Percentiles rank a stretch among this genome's conserved stretches.
Evolutionary conservation across 2,113 vertebrate genomes (phyloP).

Genomic region (Astur gentilis): DNA sequence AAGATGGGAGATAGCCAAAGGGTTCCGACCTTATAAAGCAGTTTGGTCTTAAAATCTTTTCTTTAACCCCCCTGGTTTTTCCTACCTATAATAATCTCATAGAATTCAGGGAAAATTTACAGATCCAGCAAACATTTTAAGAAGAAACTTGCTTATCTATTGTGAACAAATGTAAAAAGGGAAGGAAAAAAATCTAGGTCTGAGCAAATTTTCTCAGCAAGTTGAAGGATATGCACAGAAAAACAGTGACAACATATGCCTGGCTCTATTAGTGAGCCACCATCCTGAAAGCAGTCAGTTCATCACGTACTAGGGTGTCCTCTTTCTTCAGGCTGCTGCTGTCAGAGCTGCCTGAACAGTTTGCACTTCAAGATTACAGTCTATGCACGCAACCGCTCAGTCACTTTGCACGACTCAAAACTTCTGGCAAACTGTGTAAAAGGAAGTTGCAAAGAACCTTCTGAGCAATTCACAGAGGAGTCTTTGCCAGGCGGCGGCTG

Average conservation of each 20-base stretch:
- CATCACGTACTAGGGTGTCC: neutral
- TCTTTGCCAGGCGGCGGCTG: neutral
- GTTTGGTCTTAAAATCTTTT: neutral
- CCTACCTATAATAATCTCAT: neutral
- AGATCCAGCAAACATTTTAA: neutral
- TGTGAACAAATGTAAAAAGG: neutral
- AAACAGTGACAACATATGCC: neutral
- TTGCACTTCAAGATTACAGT: neutral
- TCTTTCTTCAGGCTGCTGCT: neutral
- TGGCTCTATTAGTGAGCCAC: neutral
- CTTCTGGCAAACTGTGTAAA: neutral
- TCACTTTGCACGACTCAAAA: neutral
- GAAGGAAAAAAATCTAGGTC: neutral
- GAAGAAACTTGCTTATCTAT: neutral
- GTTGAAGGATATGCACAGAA: neutral
- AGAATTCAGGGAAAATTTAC: neutral
- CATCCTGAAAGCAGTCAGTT: neutral
- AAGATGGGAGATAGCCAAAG: neutral
- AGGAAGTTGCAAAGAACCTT: neutral
- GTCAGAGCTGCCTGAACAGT: conserved; percentile 2
- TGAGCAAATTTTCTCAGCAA: neutral
- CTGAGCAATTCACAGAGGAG: neutral
- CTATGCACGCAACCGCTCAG: neutral
- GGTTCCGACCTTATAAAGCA: neutral
- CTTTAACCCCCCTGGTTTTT: neutral